phyloP scores from a whole-genome alignment of 2,113 vertebrate species.

The Paradoxurus hermaphroditus region DNA sequence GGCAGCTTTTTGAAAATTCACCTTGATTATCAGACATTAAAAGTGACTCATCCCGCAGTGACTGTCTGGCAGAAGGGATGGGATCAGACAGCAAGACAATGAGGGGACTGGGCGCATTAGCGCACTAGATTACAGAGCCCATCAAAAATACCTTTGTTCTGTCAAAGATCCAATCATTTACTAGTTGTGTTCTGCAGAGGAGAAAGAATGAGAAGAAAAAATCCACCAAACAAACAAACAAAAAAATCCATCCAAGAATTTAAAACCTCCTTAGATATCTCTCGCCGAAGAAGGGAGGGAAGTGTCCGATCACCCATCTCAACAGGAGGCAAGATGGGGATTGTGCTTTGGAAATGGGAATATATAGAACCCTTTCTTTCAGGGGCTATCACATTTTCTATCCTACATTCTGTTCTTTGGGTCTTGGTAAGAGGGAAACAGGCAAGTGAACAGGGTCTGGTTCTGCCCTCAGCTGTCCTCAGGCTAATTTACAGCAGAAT shows the following conservation, averaged over 20 bases:
- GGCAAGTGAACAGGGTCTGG: background rate
- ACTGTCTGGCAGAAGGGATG: constrained; percentile 94
- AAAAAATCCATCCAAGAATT: constrained; percentile 63
- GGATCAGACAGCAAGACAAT: constrained; percentile 96
- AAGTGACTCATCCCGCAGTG: constrained; percentile 91
- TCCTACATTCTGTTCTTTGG: constrained; percentile 16
- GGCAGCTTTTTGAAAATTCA: constrained; percentile 97
- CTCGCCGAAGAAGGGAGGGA: constrained; percentile 55
- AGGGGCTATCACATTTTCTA: constrained; percentile 27
- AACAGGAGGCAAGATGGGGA: constrained; percentile 16
- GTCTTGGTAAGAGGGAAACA: background rate
- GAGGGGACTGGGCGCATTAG: constrained; percentile 80
- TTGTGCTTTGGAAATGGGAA: background rate
- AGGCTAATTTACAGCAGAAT: constrained; percentile 12
- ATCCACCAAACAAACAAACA: constrained; percentile 68
- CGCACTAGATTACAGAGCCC: constrained; percentile 75
- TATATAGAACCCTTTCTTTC: constrained; percentile 24
- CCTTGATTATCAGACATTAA: constrained; percentile 94
- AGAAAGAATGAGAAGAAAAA: constrained; percentile 66
- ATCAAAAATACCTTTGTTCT: constrained; percentile 90
- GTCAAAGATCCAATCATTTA: constrained; percentile 92
- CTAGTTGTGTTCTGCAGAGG: constrained; percentile 70
- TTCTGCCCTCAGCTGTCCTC: background rate
- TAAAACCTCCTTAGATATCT: constrained; percentile 67
- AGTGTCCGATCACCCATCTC: background rate